Evolutionary conservation across 2,888 invertebrate species (phyloP), one percentile per base, ranked within the genome.

Genomic region (Folsomia manolachei): DNA sequence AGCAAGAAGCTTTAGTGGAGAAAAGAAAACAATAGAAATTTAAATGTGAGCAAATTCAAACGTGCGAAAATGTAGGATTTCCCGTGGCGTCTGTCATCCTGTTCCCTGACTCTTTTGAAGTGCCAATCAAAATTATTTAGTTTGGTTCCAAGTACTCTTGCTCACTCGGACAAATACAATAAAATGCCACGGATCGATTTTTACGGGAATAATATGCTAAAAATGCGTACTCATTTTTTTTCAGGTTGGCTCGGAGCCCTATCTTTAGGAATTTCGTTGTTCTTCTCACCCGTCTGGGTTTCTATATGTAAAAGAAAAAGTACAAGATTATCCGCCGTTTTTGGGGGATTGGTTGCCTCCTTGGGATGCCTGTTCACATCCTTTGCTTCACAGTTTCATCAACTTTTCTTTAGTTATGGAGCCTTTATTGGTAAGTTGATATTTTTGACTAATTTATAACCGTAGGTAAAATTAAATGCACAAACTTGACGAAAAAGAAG

Each of bases 341-440:
- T 94, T 82, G 94, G 93, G 67, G 94, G 94, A 4, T 87, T 94
- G 77, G 89, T 94, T 66, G 91, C 92, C 27, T 92, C 93, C 1
- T 88, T 94, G 21, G 94, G 93, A 66, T 93, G 92, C 82, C 89
- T 94, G 77, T 94, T 94, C 86, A 92, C 94, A 2, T 93, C 93
- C 73, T 94, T 94, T 84, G 93, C 94, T 72, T 90, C 91, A 72
- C 91, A 93, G 85, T 91, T 92, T 83, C 93, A 93, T 85, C 94
- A 94, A 84, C 87, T 94, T 73, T 93, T 93, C 87, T 91, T 94
- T 88, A 93, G 93, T 85, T 93, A 91, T 82, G 88, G 87, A 71
- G 84, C 86, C 56, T 85, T 88, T 61, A 83, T 88, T 73, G 88
- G 87, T 86, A 79, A 83, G 83, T 24, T 11, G 1, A 23, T 52